phyloP scores from a whole-genome alignment of 2,797 vertebrate genomes.

The Gouania willdenowi region DNA sequence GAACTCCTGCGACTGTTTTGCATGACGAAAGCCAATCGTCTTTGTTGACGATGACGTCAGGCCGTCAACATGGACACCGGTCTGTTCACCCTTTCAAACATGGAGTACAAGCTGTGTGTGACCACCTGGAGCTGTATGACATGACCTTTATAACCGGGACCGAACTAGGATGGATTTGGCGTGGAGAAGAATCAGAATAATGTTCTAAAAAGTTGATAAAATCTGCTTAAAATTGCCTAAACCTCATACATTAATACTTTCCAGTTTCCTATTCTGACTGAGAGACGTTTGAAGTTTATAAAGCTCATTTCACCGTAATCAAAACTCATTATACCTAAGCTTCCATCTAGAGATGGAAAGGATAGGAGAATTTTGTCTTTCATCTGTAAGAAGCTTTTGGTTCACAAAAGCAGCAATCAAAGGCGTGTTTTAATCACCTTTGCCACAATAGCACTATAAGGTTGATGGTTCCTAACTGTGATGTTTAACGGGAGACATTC shows the following conservation, averaged over 20 bases:
- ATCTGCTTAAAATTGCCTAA: neutral
- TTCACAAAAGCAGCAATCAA: neutral
- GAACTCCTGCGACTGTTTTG: too few relatives aligned
- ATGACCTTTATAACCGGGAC: too few relatives aligned
- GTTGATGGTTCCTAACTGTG: too few relatives aligned
- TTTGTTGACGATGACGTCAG: too few relatives aligned
- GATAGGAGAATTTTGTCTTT: conserved; percentile 10
- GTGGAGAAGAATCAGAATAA: too few relatives aligned
- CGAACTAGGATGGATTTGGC: too few relatives aligned
- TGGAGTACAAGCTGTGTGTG: too few relatives aligned
- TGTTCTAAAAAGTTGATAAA: too few relatives aligned
- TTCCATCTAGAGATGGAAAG: conserved; percentile 15
- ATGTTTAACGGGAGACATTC: conserved; percentile 1
- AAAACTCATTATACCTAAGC: neutral
- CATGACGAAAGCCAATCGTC: too few relatives aligned
- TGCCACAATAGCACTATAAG: neutral
- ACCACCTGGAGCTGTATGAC: too few relatives aligned
- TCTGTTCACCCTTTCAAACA: too few relatives aligned
- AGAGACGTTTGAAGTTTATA: conserved; percentile 6
- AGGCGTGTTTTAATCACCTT: conserved; percentile 4
- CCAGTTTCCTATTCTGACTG: neutral
- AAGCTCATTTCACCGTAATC: conserved; percentile 4
- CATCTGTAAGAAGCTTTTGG: conserved; percentile 2
- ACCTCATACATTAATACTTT: conserved; percentile 4
- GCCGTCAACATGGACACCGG: too few relatives aligned